Conservation (phyloP, 2,888 invertebrate genomes). For the Neoscelio sp. region DNA sequence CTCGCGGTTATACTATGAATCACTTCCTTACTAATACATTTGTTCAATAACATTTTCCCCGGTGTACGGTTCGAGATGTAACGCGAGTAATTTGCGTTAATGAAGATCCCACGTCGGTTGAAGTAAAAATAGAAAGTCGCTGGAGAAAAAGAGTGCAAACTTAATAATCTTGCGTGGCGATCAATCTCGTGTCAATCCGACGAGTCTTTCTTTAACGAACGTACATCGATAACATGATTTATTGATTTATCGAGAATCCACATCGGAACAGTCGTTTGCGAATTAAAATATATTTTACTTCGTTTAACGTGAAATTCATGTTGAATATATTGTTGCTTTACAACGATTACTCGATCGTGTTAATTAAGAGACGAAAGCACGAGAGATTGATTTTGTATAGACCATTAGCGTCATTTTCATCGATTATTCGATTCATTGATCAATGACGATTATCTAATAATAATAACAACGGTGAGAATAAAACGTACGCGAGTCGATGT, state of each 20-base stretch:
- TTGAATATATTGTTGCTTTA: slow-evolving; percentile 15
- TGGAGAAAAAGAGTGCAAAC: slow-evolving; percentile 50
- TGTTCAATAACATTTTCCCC: too few relatives aligned
- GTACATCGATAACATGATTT: slow-evolving; percentile 57
- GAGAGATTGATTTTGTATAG: too few relatives aligned
- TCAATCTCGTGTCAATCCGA: slow-evolving; percentile 60
- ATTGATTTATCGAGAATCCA: slow-evolving; percentile 47
- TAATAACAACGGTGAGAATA: too few relatives aligned
- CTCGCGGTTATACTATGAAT: too few relatives aligned
- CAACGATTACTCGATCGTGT: slow-evolving; percentile 24
- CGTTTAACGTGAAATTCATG: slow-evolving; percentile 19
- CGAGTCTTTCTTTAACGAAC: slow-evolving; percentile 51
- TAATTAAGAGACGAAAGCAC: too few relatives aligned
- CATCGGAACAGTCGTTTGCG: slow-evolving; percentile 17
- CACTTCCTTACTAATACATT: too few relatives aligned
- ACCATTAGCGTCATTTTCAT: slow-evolving; percentile 5
- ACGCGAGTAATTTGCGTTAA: slow-evolving; percentile 49
- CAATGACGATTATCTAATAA: too few relatives aligned
- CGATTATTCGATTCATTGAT: too few relatives aligned
- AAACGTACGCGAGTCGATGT: too few relatives aligned
- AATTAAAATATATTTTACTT: slow-evolving; percentile 38
- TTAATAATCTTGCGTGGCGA: slow-evolving; percentile 47
- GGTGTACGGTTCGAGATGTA: slow-evolving; percentile 2
- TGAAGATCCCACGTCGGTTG: slow-evolving; percentile 36
- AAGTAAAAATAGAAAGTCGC: slow-evolving; percentile 41